phyloP scores from a whole-genome alignment of 2,888 invertebrate genomes.

The Pristionchus arcanus region DNA sequence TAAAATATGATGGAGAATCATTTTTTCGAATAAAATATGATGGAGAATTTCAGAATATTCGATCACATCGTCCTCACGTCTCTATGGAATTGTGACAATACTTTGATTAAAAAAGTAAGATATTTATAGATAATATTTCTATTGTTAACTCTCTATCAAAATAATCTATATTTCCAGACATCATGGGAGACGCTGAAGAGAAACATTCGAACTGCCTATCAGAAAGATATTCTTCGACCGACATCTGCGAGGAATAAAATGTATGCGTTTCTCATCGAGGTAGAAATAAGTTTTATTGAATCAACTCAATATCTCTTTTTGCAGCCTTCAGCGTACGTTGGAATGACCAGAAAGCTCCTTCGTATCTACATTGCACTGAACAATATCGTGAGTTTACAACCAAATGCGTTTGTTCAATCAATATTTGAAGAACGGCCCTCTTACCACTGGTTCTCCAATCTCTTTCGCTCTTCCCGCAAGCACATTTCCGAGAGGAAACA shows the following conservation, averaged over 20 bases:
- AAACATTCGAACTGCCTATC: background rate
- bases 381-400: background rate
- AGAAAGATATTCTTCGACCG: background rate
- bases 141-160: background rate
- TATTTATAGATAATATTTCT: background rate
- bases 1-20: background rate
- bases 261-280: background rate
- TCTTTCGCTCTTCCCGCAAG: background rate
- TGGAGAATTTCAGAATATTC: background rate
- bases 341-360: background rate
- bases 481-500: background rate
- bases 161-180: background rate
- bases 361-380: constrained; percentile 17
- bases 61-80: background rate
- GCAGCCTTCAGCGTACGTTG: background rate
- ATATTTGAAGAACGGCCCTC: background rate
- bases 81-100: background rate
- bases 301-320: background rate
- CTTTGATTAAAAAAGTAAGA: background rate
- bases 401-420: background rate
- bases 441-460: constrained; percentile 1
- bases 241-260: background rate
- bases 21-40: background rate
- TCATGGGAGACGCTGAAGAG: constrained; percentile 17
- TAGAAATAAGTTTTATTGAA: background rate